Percentiles rank a stretch among this genome's conserved stretches.
Conservation (phyloP, 2,888 invertebrate genomes). For the Willowsia nigromaculata region DNA sequence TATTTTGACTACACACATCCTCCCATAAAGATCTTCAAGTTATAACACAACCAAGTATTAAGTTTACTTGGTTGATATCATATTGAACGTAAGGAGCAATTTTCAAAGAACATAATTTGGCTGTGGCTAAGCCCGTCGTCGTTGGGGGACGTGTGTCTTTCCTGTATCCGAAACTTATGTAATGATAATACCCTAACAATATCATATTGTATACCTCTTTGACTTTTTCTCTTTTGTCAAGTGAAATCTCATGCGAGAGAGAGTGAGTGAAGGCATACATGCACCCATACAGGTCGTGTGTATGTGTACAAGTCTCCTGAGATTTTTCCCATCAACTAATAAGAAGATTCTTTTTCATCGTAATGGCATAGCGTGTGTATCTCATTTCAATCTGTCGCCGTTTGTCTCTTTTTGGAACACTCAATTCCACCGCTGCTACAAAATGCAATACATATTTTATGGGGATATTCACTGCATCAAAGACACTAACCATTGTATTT, state of each 20-base stretch:
- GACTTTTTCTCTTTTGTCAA: constrained; percentile 49
- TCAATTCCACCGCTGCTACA: neutral
- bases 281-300: neutral
- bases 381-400: constrained; percentile 33
- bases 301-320: constrained; percentile 14
- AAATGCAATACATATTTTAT: constrained; percentile 47
- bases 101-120: constrained; percentile 49
- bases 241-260: neutral
- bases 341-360: neutral
- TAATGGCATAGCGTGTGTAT: neutral
- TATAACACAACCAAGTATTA: neutral
- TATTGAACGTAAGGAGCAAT: neutral
- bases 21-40: neutral
- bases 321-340: constrained; percentile 39
- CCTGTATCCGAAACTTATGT: neutral
- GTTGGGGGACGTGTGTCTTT: neutral
- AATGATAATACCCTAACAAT: constrained; percentile 37
- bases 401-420: neutral
- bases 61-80: neutral
- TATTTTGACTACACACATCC: constrained; percentile 35
- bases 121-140: neutral
- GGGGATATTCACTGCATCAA: constrained; percentile 14
- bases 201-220: constrained; percentile 42
- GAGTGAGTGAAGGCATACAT: neutral
- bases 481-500: neutral